phyloP scores from a whole-genome alignment of 2,888 invertebrate species.

The Drosophila kambysellisi region DNA sequence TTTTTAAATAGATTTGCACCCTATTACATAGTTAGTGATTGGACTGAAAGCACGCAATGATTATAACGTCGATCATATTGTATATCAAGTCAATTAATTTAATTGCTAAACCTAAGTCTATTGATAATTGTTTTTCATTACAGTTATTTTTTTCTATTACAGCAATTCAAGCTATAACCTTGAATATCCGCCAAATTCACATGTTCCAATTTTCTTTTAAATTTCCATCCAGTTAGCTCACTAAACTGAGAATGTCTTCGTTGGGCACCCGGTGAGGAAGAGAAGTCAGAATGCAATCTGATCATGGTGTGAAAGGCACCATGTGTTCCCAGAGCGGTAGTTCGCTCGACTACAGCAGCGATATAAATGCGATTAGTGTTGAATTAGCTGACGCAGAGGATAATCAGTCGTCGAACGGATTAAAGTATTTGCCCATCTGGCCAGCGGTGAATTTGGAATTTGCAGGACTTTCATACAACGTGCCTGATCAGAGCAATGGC shows the following conservation, averaged over 20 bases:
- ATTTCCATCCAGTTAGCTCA: background rate
- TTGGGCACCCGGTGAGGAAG: background rate
- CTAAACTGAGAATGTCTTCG: constrained; percentile 1
- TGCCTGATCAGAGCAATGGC: constrained; percentile 90
- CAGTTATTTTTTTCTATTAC: too few species aligned
- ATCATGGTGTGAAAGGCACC: constrained; percentile 49
- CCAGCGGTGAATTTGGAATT: constrained; percentile 93
- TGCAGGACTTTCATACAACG: constrained; percentile 92
- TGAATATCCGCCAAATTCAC: background rate
- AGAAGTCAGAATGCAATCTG: constrained; percentile 24
- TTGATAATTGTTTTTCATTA: too few species aligned
- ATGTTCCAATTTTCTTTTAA: background rate
- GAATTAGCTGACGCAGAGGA: constrained; percentile 85
- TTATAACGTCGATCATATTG: constrained; percentile 33
- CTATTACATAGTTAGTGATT: background rate
- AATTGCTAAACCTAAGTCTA: background rate
- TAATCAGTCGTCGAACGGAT: constrained; percentile 86
- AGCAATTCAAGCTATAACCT: background rate
- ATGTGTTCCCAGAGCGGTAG: constrained; percentile 67
- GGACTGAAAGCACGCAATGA: constrained; percentile 18
- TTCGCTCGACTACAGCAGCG: constrained; percentile 79
- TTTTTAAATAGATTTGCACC: background rate
- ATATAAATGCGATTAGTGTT: constrained; percentile 83
- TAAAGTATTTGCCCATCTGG: constrained; percentile 88
- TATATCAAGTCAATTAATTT: background rate